These are phyloP conservation scores for Etheostoma nigrum DNA, from an alignment of 2,797 vertebrate species.

Conservation along the genomic window DNA sequence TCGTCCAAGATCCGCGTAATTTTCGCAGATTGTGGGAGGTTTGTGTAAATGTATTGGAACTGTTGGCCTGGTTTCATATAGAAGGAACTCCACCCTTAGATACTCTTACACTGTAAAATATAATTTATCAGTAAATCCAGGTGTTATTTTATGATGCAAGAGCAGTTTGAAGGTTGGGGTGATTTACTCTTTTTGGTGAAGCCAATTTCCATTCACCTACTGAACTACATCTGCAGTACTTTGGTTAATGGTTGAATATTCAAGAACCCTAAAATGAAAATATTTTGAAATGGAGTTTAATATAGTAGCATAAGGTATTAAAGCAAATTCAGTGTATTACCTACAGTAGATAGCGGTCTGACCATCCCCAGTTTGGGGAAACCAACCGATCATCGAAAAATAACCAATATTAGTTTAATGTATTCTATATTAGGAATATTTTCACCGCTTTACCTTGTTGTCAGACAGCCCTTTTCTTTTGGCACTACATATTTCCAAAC, in stretches of 20 bases:
- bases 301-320: too few species aligned
- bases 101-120: conserved; percentile 33
- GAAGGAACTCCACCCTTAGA: conserved; percentile 28
- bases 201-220: conserved; percentile 1
- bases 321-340: too few species aligned
- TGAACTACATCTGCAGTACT: conserved; percentile 2
- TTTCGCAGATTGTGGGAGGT: conserved; percentile 40
- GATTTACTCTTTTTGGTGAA: background rate
- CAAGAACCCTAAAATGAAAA: background rate
- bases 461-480: too few species aligned
- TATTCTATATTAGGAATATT: too few species aligned
- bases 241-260: conserved; percentile 21
- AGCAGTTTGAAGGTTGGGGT: conserved; percentile 17
- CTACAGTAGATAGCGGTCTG: too few species aligned
- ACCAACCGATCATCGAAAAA: too few species aligned
- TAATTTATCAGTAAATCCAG: conserved; percentile 28
- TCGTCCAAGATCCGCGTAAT: conserved; percentile 24
- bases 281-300: too few species aligned
- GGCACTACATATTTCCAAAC: too few species aligned
- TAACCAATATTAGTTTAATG: too few species aligned
- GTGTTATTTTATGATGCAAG: conserved; percentile 37
- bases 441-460: too few species aligned
- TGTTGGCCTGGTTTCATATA: conserved; percentile 33
- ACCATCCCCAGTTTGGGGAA: too few species aligned
- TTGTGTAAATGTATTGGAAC: conserved; percentile 36